Evolutionary conservation across 2,113 vertebrate genomes (phyloP).

Genomic region (Rutilus rutilus): DNA sequence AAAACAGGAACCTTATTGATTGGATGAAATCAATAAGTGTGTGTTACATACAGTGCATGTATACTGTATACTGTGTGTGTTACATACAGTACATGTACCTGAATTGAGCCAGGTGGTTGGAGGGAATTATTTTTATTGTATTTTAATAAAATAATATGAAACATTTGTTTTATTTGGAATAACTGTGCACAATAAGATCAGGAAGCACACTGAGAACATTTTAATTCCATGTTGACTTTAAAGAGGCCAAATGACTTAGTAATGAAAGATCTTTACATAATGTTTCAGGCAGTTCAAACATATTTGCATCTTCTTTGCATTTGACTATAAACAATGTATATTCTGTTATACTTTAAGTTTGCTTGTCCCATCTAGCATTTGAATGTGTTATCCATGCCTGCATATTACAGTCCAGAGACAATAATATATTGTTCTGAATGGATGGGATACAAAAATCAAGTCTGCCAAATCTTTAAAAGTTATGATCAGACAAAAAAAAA

Average conservation of each 20-base stretch:
- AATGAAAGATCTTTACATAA: background rate
- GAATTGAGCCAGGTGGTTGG: background rate
- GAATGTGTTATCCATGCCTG: conserved; percentile 62
- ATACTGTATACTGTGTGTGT: too few relatives aligned
- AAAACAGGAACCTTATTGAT: background rate
- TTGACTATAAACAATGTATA: background rate
- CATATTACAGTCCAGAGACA: conserved; percentile 59
- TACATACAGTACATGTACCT: background rate
- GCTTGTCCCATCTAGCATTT: conserved; percentile 30
- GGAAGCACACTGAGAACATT: background rate
- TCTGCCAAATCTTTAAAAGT: conserved; percentile 26
- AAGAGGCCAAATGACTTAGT: background rate
- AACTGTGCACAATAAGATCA: background rate
- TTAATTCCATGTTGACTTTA: conserved; percentile 7
- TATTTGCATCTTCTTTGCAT: conserved; percentile 30
- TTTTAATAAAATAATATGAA: background rate
- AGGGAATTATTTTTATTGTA: background rate
- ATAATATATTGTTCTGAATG: conserved; percentile 37
- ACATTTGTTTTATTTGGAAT: background rate
- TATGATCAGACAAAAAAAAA: conserved; percentile 28
- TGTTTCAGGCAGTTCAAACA: background rate
- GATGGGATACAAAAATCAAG: conserved; percentile 24
- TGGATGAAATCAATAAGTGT: background rate
- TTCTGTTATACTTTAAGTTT: background rate
- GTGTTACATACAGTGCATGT: background rate